Base-by-base conservation (phyloP, 2,888 invertebrate genomes). In the Melangyna quadrimaculata region DNA sequence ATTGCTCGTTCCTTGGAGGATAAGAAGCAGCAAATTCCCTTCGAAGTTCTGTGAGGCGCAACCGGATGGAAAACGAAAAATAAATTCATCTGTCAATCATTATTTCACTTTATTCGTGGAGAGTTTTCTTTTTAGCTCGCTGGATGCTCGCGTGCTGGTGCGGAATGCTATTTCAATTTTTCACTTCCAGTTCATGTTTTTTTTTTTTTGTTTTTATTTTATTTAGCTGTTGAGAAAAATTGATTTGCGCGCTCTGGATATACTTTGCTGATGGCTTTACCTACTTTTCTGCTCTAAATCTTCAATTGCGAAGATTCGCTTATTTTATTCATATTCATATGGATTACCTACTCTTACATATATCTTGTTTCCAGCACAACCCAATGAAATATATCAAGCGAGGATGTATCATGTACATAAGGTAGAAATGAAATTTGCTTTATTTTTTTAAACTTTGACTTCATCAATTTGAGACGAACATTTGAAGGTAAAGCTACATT, bases 31-130 rank as follows among this genome's bases (percentile, higher is more conserved):
- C 24, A 24, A 79, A 79, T 29, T 71, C 79, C 79, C 69, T 59
- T 65, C 61, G 45, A 48, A 71, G 71, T 75, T 75, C 43, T 80
- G 71, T 80, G 80, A 45, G 71, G 84, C 71, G 80, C 84, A 84
- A 84, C 84, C 80, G 67, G 71, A 84, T 84, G 84, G 84, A 84
- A 84, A 84, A 84, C 84, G 84, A 63, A 84, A 84, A 84, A 84
- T 80, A 84, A 84, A 84, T 84, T 84, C 80, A 71, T 80, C 80
- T 84, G 84, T 75, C 84, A 84, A 84, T 84, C 84, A 84, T 84
- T 80, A 75, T 74, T 84, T 84, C 84, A 75, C 74, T 84, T 67
- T 71, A 71, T 75, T 55, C 57, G 51, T 67, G 37, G 51, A 67
- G 32, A 67, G 19, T 51, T 48, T 70, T 65, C 32, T 43, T 59